These are phyloP conservation scores for Drosophila yooni DNA, from an alignment of 2,888 invertebrate genomes.

Conservation along the genomic window DNA sequence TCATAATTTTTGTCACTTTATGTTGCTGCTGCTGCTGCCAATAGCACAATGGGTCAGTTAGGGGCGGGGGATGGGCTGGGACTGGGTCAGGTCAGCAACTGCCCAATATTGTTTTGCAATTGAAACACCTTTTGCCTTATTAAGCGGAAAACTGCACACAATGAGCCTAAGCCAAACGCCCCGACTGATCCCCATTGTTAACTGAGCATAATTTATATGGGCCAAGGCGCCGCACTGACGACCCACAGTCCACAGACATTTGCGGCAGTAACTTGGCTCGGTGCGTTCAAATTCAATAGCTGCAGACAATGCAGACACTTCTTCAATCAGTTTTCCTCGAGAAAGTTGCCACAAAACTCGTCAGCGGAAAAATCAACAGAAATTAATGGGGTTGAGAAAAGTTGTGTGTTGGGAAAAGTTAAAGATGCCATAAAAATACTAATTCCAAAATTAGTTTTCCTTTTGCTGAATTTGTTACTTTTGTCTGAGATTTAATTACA, in stretches of 20 bases:
- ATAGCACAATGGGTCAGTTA: constrained; percentile 46
- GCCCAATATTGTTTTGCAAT: constrained; percentile 63
- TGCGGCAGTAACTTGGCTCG: constrained; percentile 10
- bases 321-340: constrained; percentile 1
- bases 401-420: background rate
- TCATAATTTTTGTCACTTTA: constrained; percentile 72
- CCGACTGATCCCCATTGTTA: constrained; percentile 60
- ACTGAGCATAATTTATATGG: constrained; percentile 68
- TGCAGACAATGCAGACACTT: background rate
- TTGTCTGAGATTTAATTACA: background rate
- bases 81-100: constrained; percentile 19
- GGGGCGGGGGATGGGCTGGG: background rate
- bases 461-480: background rate
- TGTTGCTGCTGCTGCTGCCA: constrained; percentile 29
- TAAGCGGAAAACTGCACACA: constrained; percentile 70
- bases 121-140: constrained; percentile 75
- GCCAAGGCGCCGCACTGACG: constrained; percentile 68
- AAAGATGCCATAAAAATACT: background rate
- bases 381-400: background rate
- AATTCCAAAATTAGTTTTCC: background rate
- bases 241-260: constrained; percentile 7
- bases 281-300: constrained; percentile 10
- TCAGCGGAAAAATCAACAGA: background rate
- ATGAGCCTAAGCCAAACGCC: constrained; percentile 35
- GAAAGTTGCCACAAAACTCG: constrained; percentile 12